A percentile compares a stretch with the other conserved stretches of the same genome.
Evolutionary conservation across 2,113 vertebrate species (phyloP).

Genomic region (Anolis sagrei): DNA sequence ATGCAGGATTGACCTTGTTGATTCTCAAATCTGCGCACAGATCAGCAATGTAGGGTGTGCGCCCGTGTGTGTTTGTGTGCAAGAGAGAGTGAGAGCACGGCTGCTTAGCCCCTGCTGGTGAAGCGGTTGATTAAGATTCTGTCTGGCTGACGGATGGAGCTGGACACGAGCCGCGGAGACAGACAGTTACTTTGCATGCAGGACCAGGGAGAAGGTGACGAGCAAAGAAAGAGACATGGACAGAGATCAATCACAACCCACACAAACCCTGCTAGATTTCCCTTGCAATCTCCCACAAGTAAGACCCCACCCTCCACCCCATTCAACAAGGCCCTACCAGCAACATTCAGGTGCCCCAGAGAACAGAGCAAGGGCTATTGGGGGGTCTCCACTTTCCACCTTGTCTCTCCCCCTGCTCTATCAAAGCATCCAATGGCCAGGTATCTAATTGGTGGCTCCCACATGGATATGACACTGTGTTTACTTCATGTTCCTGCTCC

Average conservation of each 20-base stretch:
- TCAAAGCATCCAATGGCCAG: neutral
- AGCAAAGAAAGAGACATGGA: slow-evolving; percentile 1
- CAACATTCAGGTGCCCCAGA: neutral
- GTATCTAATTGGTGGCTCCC: neutral
- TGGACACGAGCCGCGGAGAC: slow-evolving; percentile 9
- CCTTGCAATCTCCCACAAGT: neutral
- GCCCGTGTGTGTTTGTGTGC: neutral
- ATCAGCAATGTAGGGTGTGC: neutral
- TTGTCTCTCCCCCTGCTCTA: neutral
- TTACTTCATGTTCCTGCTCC: slow-evolving; percentile 10
- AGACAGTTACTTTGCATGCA: slow-evolving; percentile 31
- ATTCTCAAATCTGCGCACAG: slow-evolving; percentile 11
- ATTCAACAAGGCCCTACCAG: neutral
- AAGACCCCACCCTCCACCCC: neutral
- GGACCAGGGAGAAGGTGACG: neutral
- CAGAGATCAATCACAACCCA: slow-evolving; percentile 20
- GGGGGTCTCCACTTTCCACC: neutral
- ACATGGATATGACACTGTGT: neutral
- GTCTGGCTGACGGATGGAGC: slow-evolving; percentile 24
- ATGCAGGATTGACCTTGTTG: neutral
- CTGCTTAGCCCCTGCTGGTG: neutral
- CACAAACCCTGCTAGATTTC: neutral
- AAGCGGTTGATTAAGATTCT: slow-evolving; percentile 41
- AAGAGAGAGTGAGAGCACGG: neutral
- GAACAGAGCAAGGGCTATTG: neutral